Evolutionary conservation across 2,113 vertebrate species (phyloP).

Genomic region (Muscicapa adusta): DNA sequence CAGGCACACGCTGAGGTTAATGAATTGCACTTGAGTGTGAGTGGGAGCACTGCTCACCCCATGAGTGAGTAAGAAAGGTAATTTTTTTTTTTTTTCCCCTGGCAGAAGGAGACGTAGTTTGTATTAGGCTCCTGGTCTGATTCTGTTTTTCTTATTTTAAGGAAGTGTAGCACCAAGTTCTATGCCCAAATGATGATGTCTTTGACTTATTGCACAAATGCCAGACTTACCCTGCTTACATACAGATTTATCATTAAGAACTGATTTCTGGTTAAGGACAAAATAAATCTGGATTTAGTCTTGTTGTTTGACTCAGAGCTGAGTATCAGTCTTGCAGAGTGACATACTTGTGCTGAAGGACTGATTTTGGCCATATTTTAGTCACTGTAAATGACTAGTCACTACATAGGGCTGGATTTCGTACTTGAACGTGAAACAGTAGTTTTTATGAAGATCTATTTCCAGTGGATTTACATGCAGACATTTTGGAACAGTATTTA

Average conservation of each 20-base stretch:
- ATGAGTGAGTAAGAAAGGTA: neutral
- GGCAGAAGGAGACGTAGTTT: neutral
- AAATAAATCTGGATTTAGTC: neutral
- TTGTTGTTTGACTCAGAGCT: neutral
- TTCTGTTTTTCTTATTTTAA: neutral
- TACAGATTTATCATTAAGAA: neutral
- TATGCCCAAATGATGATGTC: neutral
- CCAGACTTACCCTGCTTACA: neutral
- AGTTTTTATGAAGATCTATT: neutral
- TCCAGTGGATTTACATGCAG: neutral
- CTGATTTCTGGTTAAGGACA: neutral
- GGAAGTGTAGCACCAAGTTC: neutral
- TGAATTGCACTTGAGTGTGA: neutral
- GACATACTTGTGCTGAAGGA: neutral
- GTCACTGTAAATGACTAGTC: neutral
- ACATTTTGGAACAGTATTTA: neutral
- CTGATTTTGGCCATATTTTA: neutral
- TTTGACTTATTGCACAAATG: neutral
- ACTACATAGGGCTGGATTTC: neutral
- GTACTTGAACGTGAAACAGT: neutral
- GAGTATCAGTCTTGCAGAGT: neutral
- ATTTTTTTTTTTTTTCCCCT: neutral
- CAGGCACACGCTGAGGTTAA: neutral
- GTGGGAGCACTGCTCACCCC: neutral
- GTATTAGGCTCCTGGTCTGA: neutral